Conservation (phyloP, 2,113 vertebrate species). For the Illadopsis cleaveri region DNA sequence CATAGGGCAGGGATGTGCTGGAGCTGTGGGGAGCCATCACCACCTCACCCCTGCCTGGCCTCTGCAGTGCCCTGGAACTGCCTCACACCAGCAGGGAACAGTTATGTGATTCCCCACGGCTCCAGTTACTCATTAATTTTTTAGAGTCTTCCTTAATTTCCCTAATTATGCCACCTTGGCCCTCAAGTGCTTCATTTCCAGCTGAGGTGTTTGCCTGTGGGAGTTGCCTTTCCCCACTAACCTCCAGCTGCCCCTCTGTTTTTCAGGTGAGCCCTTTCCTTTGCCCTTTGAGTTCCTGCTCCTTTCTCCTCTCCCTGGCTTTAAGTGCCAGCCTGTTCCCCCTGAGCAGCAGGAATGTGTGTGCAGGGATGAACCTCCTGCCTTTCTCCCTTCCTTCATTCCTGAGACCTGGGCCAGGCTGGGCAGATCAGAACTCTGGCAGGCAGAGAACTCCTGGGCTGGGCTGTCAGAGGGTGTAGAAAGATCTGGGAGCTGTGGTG, state of each 20-base stretch:
- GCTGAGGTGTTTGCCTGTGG: not conserved
- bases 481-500: rapidly evolving
- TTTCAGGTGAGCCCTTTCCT: not conserved
- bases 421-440: too few relatives aligned
- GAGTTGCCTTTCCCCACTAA: not conserved
- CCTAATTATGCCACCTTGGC: not conserved
- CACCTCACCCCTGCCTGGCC: not conserved
- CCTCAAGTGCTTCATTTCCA: not conserved
- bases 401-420: not conserved
- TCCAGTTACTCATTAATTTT: not conserved
- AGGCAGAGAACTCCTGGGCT: not conserved
- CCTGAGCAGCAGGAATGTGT: rapidly evolving
- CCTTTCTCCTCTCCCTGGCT: not conserved
- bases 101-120: rapidly evolving
- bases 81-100: rapidly evolving
- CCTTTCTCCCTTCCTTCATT: not conserved
- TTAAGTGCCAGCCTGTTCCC: rapidly evolving
- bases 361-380: not conserved
- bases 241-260: not conserved
- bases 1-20: rapidly evolving
- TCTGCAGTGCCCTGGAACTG: not conserved
- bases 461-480: not conserved
- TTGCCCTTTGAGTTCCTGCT: not conserved
- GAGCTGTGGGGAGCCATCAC: not conserved
- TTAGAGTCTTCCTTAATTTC: not conserved